Conservation (phyloP, 2,888 invertebrate species). For the Cephus nigrinus region DNA sequence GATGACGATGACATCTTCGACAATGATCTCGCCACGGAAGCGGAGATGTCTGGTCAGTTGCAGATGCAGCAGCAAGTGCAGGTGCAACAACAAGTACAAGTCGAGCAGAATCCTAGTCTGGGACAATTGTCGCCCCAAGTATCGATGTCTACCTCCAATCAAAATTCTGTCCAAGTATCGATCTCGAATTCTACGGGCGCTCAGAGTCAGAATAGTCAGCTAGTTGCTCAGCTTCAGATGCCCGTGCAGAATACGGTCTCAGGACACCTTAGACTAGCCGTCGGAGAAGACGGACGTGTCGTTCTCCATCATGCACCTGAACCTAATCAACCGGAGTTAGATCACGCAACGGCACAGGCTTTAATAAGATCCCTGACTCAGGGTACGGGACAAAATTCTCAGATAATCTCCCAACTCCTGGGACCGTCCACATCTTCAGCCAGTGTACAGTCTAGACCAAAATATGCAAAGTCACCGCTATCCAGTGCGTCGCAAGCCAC, state of each 20-base stretch:
- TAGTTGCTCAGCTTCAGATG: constrained; percentile 70
- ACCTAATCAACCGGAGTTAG: constrained; percentile 62
- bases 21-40: constrained; percentile 53
- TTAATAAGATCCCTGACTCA: constrained; percentile 60
- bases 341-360: constrained; percentile 62
- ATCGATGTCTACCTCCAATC: constrained; percentile 26
- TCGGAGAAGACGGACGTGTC: constrained; percentile 77
- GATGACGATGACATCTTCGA: constrained; percentile 74
- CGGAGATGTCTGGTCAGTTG: constrained; percentile 34
- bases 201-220: constrained; percentile 42
- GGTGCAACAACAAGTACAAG: constrained; percentile 34
- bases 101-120: constrained; percentile 40
- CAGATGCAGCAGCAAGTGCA: neutral
- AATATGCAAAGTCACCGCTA: constrained; percentile 50
- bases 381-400: constrained; percentile 57
- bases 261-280: constrained; percentile 74
- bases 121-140: constrained; percentile 31
- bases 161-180: constrained; percentile 50
- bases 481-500: constrained; percentile 13
- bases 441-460: constrained; percentile 36
- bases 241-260: constrained; percentile 61
- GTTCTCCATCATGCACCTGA: constrained; percentile 75
- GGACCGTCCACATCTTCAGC: constrained; percentile 39
- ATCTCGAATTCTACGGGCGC: constrained; percentile 50
- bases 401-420: constrained; percentile 60